These are phyloP conservation scores for Pseudopodoces humilis DNA, from an alignment of 2,113 vertebrate species.

Conservation along the genomic window DNA sequence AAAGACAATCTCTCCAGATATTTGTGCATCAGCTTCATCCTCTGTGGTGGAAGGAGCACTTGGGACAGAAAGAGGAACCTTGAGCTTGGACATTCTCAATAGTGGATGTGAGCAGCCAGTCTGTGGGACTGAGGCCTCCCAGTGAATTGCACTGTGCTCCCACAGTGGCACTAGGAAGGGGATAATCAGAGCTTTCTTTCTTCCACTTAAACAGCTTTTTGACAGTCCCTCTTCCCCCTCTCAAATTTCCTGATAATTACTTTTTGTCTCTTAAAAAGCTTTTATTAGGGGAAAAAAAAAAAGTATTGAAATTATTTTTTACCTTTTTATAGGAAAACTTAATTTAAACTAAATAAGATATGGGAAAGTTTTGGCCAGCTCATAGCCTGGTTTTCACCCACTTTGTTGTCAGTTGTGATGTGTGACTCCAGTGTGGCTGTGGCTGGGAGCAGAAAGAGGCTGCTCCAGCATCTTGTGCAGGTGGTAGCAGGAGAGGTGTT, in stretches of 20 bases:
- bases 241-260: background rate
- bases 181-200: background rate
- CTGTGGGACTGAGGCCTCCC: background rate
- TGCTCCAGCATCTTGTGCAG: background rate
- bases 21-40: background rate
- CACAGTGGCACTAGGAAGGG: background rate
- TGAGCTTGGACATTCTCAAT: background rate
- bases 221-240: background rate
- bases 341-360: background rate
- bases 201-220: background rate
- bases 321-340: background rate
- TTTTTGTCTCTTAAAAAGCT: background rate
- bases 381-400: background rate
- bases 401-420: background rate
- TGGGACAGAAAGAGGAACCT: background rate
- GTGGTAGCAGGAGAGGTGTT: background rate
- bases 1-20: background rate
- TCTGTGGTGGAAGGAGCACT: background rate
- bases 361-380: background rate
- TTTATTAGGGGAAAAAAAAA: background rate
- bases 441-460: background rate
- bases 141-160: background rate
- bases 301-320: background rate
- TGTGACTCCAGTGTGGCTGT: background rate
- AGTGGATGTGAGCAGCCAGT: background rate